Evolutionary conservation across 2,797 vertebrate genomes (phyloP).

Genomic region (Tamandua tetradactyla): DNA sequence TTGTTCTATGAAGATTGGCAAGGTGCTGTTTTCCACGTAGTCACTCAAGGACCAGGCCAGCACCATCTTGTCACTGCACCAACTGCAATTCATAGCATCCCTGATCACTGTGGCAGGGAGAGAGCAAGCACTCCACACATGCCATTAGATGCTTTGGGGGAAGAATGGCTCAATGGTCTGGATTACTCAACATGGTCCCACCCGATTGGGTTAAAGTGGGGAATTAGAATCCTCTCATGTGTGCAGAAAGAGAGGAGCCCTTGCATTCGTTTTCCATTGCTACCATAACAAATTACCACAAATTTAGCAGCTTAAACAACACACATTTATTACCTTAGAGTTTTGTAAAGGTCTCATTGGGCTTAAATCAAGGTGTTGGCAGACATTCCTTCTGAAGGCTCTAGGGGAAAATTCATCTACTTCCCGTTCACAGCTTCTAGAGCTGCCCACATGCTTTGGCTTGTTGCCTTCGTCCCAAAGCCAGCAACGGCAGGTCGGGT

Average conservation of each 20-base stretch:
- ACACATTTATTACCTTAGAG: too few relatives aligned
- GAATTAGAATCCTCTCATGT: neutral
- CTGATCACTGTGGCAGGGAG: neutral
- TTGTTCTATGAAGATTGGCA: neutral
- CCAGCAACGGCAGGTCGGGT: too few relatives aligned
- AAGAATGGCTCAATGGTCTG: neutral
- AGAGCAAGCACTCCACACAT: neutral
- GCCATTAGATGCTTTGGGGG: neutral
- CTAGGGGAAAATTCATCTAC: too few relatives aligned
- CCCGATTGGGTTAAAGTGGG: neutral
- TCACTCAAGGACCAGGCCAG: neutral
- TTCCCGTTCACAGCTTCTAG: neutral
- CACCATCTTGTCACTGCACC: neutral
- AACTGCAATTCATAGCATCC: neutral
- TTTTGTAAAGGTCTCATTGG: neutral
- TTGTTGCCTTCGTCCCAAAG: too few relatives aligned
- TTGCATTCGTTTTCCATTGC: neutral
- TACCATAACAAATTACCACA: neutral
- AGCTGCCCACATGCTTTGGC: neutral
- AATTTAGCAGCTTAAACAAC: neutral
- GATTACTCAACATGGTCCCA: neutral
- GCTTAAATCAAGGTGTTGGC: neutral
- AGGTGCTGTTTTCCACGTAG: neutral
- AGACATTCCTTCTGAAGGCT: neutral
- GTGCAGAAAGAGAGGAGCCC: neutral